A percentile compares a stretch with the other conserved stretches of the same genome.
Conservation (phyloP, 2,888 invertebrate genomes). For the Pollenia griseotomentosa region DNA sequence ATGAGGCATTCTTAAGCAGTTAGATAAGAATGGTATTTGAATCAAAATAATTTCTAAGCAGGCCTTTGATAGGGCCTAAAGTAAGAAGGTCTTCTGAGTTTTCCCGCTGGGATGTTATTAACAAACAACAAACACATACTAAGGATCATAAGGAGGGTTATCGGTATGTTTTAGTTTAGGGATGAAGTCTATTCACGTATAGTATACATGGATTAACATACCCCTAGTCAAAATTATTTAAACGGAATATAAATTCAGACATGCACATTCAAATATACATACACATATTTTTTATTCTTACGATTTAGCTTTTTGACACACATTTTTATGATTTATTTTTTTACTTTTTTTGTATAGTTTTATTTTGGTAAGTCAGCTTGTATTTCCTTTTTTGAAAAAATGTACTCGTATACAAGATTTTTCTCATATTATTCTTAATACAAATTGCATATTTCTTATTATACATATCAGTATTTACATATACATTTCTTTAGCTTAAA, state of each 20-base stretch:
- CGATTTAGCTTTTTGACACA: slow-evolving; percentile 45
- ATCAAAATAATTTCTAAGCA: no score
- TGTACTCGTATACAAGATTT: background rate
- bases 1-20: no score
- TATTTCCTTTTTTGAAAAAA: background rate
- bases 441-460: background rate
- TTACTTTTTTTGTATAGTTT: background rate
- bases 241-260: background rate
- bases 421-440: background rate
- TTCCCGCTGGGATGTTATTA: no score
- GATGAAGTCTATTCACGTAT: background rate
- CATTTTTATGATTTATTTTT: background rate
- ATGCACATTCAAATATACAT: background rate
- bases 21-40: no score
- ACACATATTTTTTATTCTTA: slow-evolving; percentile 22
- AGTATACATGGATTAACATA: slow-evolving; percentile 15
- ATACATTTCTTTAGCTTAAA: no score
- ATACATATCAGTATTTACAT: background rate
- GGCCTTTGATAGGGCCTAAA: no score
- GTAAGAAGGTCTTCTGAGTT: no score
- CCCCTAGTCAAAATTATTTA: slow-evolving; percentile 19
- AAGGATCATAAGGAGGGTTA: slow-evolving; percentile 9
- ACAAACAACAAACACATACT: background rate
- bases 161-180: background rate
- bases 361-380: background rate